phyloP scores from a whole-genome alignment of 2,113 vertebrate genomes.

The Cochlearius cochlearius region DNA sequence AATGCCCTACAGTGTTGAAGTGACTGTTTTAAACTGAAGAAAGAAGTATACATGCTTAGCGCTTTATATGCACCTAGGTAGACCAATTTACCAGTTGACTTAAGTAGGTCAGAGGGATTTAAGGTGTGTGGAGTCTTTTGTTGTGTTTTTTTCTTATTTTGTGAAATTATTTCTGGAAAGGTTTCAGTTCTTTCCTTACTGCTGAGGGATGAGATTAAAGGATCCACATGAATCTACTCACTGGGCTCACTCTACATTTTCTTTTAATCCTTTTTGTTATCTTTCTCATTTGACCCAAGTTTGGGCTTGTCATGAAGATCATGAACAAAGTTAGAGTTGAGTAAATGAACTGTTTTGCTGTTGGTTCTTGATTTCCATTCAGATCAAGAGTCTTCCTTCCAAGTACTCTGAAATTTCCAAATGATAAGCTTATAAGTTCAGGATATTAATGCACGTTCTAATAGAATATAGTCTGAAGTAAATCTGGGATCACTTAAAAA shows the following conservation, averaged over 20 bases:
- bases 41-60: not conserved
- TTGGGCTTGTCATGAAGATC: not conserved
- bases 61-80: not conserved
- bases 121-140: not conserved
- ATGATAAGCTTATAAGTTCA: not conserved
- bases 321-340: not conserved
- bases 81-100: not conserved
- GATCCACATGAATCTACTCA: not conserved
- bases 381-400: not conserved
- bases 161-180: not conserved
- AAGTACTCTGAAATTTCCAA: not conserved
- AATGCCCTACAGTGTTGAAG: not conserved
- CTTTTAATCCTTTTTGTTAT: not conserved
- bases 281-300: not conserved
- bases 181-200: not conserved
- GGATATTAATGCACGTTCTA: not conserved
- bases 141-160: not conserved
- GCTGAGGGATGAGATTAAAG: not conserved
- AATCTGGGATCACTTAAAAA: not conserved
- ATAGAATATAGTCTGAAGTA: not conserved
- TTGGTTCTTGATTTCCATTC: not conserved
- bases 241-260: not conserved
- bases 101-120: not conserved
- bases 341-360: not conserved
- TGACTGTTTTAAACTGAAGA: not conserved